Evolutionary conservation across 2,888 invertebrate genomes (phyloP).

Genomic region (Sinelater perroti): DNA sequence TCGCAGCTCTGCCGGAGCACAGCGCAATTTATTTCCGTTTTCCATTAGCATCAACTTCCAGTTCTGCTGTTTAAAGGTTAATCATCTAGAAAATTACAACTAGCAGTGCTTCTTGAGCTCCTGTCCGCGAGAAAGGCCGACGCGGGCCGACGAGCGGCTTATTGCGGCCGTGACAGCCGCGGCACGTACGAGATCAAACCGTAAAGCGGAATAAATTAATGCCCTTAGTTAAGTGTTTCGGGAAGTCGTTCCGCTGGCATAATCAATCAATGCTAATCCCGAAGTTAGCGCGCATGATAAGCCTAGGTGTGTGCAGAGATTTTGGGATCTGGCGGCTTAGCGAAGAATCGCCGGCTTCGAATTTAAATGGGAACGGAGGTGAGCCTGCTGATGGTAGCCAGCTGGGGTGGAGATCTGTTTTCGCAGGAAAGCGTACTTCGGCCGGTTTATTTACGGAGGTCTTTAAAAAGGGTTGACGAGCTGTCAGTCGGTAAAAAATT

Average conservation of each 20-base stretch:
- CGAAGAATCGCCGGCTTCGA: no score
- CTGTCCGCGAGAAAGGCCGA: no score
- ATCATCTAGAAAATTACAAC: conserved; percentile 2
- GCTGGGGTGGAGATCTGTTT: background rate
- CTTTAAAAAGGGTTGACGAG: conserved; percentile 10
- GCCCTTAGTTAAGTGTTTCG: conserved; percentile 5
- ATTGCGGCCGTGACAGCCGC: no score
- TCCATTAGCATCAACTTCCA: background rate
- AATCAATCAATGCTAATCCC: conserved; percentile 10
- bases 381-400: conserved; percentile 2
- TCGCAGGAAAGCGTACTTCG: no score
- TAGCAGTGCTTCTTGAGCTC: no score
- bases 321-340: no score
- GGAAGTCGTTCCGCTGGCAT: conserved; percentile 4
- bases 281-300: no score
- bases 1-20: background rate
- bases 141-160: no score
- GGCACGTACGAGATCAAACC: background rate
- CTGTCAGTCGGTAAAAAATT: conserved; percentile 5
- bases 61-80: background rate
- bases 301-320: no score
- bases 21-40: background rate
- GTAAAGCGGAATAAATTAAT: background rate
- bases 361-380: no score
- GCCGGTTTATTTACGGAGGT: conserved; percentile 6